Conservation (phyloP, 2,888 invertebrate species). For the Drosophila peninsularis region DNA sequence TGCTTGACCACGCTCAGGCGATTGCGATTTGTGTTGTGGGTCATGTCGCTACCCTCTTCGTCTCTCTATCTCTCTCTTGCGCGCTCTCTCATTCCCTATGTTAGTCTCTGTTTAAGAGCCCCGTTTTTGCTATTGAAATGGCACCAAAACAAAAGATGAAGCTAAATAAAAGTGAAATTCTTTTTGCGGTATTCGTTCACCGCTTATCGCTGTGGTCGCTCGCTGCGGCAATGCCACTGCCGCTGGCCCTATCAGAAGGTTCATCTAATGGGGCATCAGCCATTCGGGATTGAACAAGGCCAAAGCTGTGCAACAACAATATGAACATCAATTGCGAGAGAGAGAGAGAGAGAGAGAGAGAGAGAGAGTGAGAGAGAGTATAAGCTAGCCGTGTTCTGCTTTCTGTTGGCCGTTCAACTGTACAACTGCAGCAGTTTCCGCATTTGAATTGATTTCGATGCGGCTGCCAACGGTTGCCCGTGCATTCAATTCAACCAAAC, state of each 20-base stretch:
- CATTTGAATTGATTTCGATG: constrained; percentile 77
- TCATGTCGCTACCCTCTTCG: neutral
- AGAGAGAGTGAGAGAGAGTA: neutral
- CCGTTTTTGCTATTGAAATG: constrained; percentile 27
- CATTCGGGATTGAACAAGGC: constrained; percentile 41
- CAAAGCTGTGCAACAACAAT: constrained; percentile 35
- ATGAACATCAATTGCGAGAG: constrained; percentile 20
- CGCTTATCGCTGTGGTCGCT: constrained; percentile 43
- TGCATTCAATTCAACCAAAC: constrained; percentile 40
- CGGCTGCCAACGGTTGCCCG: constrained; percentile 36
- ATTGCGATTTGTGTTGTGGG: neutral
- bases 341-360: neutral
- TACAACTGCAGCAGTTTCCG: constrained; percentile 77
- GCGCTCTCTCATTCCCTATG: neutral
- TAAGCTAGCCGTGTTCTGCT: constrained; percentile 17
- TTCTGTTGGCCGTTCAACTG: constrained; percentile 65
- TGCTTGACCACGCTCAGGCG: constrained; percentile 7
- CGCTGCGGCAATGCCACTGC: constrained; percentile 19
- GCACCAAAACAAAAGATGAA: constrained; percentile 11
- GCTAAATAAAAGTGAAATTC: constrained; percentile 23
- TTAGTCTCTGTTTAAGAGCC: neutral
- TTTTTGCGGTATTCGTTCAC: constrained; percentile 29
- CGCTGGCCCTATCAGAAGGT: constrained; percentile 50
- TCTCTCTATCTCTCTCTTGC: neutral
- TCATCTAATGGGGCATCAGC: constrained; percentile 55